Conservation (phyloP, 1,140 invertebrate genomes). For the Apis cerana region DNA sequence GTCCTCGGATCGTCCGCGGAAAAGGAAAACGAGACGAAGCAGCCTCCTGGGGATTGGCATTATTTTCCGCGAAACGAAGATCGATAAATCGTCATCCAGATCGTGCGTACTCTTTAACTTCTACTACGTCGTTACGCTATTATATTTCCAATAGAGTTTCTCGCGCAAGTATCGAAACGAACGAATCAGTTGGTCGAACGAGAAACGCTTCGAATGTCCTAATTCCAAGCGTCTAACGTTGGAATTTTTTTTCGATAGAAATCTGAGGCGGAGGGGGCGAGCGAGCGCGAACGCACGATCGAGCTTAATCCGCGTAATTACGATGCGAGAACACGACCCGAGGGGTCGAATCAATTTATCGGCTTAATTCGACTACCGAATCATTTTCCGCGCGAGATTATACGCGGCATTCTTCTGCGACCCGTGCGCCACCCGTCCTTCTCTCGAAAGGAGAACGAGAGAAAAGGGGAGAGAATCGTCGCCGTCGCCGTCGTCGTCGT, state of each 20-base stretch:
- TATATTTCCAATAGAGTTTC: no score
- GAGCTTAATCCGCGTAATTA: slow-evolving; percentile 53
- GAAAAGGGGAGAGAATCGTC: no score
- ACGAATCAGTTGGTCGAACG: no score
- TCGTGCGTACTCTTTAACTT: no score
- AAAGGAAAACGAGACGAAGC: no score
- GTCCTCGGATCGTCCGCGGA: no score
- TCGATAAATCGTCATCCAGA: no score
- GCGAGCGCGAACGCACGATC: neutral
- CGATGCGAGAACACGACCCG: slow-evolving; percentile 54
- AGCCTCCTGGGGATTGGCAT: no score
- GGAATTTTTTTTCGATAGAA: slow-evolving; percentile 14
- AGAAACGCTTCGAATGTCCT: neutral
- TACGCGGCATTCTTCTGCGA: slow-evolving; percentile 39
- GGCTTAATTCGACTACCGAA: slow-evolving; percentile 52
- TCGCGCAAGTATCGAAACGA: no score
- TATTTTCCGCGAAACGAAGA: no score
- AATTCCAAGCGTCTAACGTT: slow-evolving; percentile 1
- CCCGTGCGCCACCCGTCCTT: neutral
- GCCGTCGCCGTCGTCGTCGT: no score
- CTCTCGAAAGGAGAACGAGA: neutral
- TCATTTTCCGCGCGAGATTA: slow-evolving; percentile 47
- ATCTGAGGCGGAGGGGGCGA: neutral
- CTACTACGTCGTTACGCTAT: no score
- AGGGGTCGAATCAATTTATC: slow-evolving; percentile 57